Evolutionary conservation across 2,888 invertebrate genomes (phyloP).

Genomic region (Hypercompe scribonia): DNA sequence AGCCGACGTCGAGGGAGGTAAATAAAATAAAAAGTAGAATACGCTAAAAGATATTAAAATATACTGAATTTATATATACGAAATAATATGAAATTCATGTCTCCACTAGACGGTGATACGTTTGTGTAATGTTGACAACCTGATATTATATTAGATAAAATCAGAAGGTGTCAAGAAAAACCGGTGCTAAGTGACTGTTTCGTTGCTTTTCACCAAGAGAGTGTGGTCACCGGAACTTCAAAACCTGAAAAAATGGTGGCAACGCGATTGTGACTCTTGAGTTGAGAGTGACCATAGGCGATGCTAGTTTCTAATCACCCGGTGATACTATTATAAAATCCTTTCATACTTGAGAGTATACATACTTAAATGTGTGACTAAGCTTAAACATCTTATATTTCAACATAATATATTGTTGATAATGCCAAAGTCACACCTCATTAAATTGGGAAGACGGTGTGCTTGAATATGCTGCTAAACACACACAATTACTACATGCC

Average conservation of each 20-base stretch:
- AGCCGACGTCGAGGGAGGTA: slow-evolving; percentile 63
- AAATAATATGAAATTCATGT: background rate
- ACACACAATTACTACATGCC: slow-evolving; percentile 42
- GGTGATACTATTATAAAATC: too few species aligned
- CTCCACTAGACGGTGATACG: background rate
- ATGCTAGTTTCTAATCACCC: too few species aligned
- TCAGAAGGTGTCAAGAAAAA: too few species aligned
- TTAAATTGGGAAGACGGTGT: slow-evolving; percentile 45
- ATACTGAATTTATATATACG: background rate
- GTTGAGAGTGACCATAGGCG: too few species aligned
- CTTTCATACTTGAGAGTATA: too few species aligned
- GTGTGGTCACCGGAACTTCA: too few species aligned
- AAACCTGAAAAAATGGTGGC: too few species aligned
- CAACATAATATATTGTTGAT: background rate
- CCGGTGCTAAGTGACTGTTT: too few species aligned
- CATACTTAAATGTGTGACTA: background rate
- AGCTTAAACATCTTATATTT: background rate
- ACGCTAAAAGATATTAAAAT: slow-evolving; percentile 27
- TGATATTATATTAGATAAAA: too few species aligned
- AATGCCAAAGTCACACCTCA: slow-evolving; percentile 14
- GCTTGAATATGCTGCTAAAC: slow-evolving; percentile 46
- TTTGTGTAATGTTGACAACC: background rate
- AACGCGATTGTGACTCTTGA: too few species aligned
- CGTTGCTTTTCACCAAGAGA: too few species aligned
- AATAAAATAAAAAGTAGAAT: slow-evolving; percentile 57